Evolutionary conservation across 2,113 vertebrate species (phyloP), one percentile per base, ranked within the genome.

Genomic region (Polypterus bichir): DNA sequence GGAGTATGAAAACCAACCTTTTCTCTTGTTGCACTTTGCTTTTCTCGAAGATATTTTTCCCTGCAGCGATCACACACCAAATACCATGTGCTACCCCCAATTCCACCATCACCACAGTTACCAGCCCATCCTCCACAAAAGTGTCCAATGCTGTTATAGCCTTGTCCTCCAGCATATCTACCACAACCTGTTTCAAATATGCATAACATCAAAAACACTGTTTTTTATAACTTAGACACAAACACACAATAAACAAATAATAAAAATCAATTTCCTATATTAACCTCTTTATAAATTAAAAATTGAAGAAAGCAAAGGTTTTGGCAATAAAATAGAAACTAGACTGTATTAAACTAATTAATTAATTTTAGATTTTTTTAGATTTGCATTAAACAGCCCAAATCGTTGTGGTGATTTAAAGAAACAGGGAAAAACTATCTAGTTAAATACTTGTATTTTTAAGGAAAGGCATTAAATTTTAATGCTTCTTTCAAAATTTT

Each of bases 101-200:
- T 92, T 56, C 96, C 96, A 49, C 96, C 96, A 51, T 98, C 96
- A 0, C 96, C 96, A 80, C 96, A 99, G 65, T 99, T 99, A 9
- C 96, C 96, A 65, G 96, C 96, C 96, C 96, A 99, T 55, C 96
- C 96, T 9, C 96, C 96, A 73, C 96, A 99, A 27, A 99, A 99
- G 70, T 99, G 94, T 7, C 96, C 96, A 7, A 98, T 99, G 74
- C 96, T 99, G 64, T 99, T 99, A 76, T 99, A 99, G 58, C 96
- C 96, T 69, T 99, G 95, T 60, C 96, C 96, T 63, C 94, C 96
- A 5, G 96, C 96, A 0, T 98, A 99, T 46, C 96, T 91, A 5
- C 96, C 96, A 77, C 96, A 99, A 7, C 96, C 96, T 98, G 58
- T 6, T 65, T 1, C 46, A 62, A 66, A 5, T 44, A 69, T 1